Evolutionary conservation across 1,140 invertebrate species (phyloP), one percentile per base, ranked within the genome.

Genomic region (Lordiphosa collinella): DNA sequence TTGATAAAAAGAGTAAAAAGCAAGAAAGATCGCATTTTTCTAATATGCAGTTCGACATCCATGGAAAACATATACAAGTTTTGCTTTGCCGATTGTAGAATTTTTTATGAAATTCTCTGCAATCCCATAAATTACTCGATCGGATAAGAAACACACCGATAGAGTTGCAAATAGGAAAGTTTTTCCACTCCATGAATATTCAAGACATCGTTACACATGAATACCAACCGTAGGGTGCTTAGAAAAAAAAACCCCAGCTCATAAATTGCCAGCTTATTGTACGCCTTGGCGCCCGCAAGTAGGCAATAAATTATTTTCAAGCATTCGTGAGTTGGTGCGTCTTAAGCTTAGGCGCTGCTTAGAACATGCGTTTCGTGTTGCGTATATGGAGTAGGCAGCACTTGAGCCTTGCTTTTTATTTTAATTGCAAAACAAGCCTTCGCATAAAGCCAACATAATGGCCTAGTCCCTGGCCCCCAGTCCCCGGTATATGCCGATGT

Each of bases 271-370:
- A 49, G 72, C 62, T 76, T 82, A 62, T 61, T 63, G 71, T 38
- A 37, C 46, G 37, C 48, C 69, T 48, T 59, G 51, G 43, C 60
- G 60, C 56, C 66, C 69, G 44, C 68, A 79, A 59, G 74, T 53
- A 78, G 67, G 67, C 60, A 68, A 84, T 78, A 69, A 69, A 66
- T 78, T 82, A 84, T 82, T 84, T 76, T 71, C 64, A 50, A 64
- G 60, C 50, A 48, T 41, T 32, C 31, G 14, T 35, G 40, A 59
- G 51, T 10, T 49, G 40, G 41, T 22, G 52, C 37, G 52, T 22
- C 46, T n/a, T 51, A 9, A 37, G 36, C 41, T 16, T 36, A 60
- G 47, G 12, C 35, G 13, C 11, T 34, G 22, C 34, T 47, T 22
- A 34, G 54, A 34, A 46, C 38, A 57, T 57, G 56, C 16, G 7